phyloP scores from a whole-genome alignment of 2,113 vertebrate genomes.

The Recurvirostra avosetta region DNA sequence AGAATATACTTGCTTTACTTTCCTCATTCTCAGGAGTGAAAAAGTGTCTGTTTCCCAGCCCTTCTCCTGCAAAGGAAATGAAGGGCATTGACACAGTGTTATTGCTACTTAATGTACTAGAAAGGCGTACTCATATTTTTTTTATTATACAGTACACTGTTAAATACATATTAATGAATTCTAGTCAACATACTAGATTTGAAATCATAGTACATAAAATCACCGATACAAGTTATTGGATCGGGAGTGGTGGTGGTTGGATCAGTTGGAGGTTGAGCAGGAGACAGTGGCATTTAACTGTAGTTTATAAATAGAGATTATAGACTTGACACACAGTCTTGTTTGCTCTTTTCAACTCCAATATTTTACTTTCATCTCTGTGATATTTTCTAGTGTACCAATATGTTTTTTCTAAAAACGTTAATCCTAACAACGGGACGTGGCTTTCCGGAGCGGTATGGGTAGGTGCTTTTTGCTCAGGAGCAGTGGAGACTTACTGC shows the following conservation, averaged over 20 bases:
- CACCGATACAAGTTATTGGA: background rate
- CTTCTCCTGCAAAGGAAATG: background rate
- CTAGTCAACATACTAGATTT: background rate
- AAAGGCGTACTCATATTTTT: background rate
- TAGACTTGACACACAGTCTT: background rate
- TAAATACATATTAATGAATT: background rate
- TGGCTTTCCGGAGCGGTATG: background rate
- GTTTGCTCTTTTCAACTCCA: constrained; percentile 5
- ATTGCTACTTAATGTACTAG: background rate
- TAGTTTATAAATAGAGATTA: background rate
- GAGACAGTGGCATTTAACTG: background rate
- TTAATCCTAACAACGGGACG: background rate
- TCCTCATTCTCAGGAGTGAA: background rate
- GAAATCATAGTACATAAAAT: background rate
- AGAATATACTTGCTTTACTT: background rate
- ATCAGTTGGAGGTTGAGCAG: background rate
- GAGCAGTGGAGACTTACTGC: background rate
- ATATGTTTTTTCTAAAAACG: background rate
- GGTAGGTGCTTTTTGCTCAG: background rate
- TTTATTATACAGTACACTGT: background rate
- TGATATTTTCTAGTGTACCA: background rate
- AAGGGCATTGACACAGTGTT: background rate
- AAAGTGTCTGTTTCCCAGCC: background rate
- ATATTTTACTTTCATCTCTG: background rate
- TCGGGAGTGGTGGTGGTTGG: background rate